Conservation (phyloP, 2,113 vertebrate species). For the Empidonax alnorum region DNA sequence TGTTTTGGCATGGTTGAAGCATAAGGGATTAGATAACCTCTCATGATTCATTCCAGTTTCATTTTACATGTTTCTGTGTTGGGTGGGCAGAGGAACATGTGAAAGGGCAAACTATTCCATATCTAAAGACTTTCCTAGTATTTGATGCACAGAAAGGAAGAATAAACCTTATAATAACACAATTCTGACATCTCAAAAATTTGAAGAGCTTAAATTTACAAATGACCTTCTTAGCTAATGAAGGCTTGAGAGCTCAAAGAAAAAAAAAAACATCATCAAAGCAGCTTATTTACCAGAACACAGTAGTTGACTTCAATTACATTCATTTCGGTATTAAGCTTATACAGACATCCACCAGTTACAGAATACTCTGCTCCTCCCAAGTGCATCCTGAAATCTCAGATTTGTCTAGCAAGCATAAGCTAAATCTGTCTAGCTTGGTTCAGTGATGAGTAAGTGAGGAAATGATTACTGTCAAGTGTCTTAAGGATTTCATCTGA, state of each 20-base stretch:
- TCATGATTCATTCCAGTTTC: background rate
- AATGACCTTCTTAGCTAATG: background rate
- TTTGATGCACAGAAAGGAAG: background rate
- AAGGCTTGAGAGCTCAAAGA: background rate
- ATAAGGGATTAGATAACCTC: background rate
- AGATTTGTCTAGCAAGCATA: constrained; percentile 53
- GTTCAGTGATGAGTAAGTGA: constrained; percentile 52
- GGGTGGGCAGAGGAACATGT: fast-evolving
- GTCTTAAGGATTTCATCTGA: constrained; percentile 50
- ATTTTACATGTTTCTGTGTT: background rate
- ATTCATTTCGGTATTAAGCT: background rate
- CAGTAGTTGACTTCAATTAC: background rate
- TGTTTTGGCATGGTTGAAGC: background rate
- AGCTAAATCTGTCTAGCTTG: constrained; percentile 61
- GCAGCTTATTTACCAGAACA: background rate
- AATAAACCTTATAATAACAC: background rate
- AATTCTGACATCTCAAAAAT: background rate
- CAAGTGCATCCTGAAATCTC: constrained; percentile 20
- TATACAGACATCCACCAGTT: background rate
- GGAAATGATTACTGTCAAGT: constrained; percentile 65
- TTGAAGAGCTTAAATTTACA: background rate
- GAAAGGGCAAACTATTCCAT: background rate
- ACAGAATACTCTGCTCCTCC: constrained; percentile 1
- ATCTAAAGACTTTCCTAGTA: background rate
- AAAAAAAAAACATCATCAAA: background rate